Evolutionary conservation across 2,113 vertebrate species (phyloP).

Genomic region (Aldabrachelys gigantea): DNA sequence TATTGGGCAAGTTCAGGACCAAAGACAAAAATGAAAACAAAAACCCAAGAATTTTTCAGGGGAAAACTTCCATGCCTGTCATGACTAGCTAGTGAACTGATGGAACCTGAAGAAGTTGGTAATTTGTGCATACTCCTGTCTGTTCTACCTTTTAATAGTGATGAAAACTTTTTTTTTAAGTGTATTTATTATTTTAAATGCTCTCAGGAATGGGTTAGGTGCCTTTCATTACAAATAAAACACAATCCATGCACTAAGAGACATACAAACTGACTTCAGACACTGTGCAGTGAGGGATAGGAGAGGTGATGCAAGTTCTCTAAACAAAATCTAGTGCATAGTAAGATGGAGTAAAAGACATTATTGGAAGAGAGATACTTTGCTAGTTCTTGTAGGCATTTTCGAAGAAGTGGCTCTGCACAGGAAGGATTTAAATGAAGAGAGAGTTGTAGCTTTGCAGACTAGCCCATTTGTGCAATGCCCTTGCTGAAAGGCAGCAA

Average conservation of each 20-base stretch:
- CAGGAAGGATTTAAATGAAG: not conserved
- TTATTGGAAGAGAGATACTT: not conserved
- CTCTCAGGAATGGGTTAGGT: not conserved
- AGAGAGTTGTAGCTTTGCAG: not conserved
- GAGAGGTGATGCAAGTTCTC: not conserved
- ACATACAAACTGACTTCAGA: rapidly evolving
- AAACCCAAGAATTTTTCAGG: not conserved
- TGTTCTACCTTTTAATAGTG: rapidly evolving
- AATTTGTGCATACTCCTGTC: not conserved
- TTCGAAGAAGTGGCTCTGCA: not conserved
- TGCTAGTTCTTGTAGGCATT: not conserved
- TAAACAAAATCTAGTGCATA: not conserved
- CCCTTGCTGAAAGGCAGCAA: rapidly evolving
- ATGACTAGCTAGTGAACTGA: not conserved
- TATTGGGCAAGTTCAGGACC: not conserved
- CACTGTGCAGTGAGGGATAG: not conserved
- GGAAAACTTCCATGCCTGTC: not conserved
- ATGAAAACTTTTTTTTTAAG: not conserved
- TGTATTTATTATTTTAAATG: not conserved
- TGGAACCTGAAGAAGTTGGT: not conserved
- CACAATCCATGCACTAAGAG: not conserved
- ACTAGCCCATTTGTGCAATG: not conserved
- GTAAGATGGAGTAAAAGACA: not conserved
- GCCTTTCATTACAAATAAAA: rapidly evolving
- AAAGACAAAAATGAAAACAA: not conserved